Conservation (phyloP, 1,140 invertebrate species). For the Drosophila pseudoobscura region DNA sequence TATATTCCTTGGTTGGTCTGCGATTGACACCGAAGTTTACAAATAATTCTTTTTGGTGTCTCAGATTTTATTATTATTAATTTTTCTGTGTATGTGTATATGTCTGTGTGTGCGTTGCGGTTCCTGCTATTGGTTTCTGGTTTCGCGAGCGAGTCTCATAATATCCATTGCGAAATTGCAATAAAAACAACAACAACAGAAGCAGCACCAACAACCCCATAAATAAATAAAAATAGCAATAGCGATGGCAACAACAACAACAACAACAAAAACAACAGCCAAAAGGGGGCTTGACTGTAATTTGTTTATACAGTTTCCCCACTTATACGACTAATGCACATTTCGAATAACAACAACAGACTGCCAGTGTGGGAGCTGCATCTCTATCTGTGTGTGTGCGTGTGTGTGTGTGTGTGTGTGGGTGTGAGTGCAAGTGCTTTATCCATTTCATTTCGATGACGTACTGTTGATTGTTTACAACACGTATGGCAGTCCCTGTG, state of each 20-base stretch:
- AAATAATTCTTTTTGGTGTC: too few relatives aligned
- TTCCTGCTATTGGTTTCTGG: slow-evolving; percentile 17
- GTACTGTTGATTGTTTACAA: slow-evolving; percentile 62
- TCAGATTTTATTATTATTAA: too few relatives aligned
- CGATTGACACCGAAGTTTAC: too few relatives aligned
- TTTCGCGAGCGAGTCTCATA: slow-evolving; percentile 13
- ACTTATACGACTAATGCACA: slow-evolving; percentile 48
- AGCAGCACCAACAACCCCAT: slow-evolving; percentile 24
- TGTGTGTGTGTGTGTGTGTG: slow-evolving; percentile 9
- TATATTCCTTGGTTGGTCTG: too few relatives aligned
- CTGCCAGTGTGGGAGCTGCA: slow-evolving; percentile 6
- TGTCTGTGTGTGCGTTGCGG: background rate
- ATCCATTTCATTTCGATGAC: slow-evolving; percentile 54
- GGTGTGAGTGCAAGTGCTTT: slow-evolving; percentile 17
- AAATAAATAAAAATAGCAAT: slow-evolving; percentile 11
- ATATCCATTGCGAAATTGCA: slow-evolving; percentile 32
- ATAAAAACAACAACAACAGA: slow-evolving; percentile 1
- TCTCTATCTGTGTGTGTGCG: slow-evolving; percentile 4
- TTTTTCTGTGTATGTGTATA: background rate
- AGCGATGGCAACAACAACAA: background rate
- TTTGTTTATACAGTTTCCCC: slow-evolving; percentile 63
- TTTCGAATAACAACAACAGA: slow-evolving; percentile 23
- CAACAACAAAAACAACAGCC: slow-evolving; percentile 4
- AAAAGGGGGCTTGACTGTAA: slow-evolving; percentile 66
- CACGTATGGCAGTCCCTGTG: slow-evolving; percentile 1